Evolutionary conservation across 2,797 vertebrate genomes (phyloP).

Genomic region (Hyperoplus lanceolatus): DNA sequence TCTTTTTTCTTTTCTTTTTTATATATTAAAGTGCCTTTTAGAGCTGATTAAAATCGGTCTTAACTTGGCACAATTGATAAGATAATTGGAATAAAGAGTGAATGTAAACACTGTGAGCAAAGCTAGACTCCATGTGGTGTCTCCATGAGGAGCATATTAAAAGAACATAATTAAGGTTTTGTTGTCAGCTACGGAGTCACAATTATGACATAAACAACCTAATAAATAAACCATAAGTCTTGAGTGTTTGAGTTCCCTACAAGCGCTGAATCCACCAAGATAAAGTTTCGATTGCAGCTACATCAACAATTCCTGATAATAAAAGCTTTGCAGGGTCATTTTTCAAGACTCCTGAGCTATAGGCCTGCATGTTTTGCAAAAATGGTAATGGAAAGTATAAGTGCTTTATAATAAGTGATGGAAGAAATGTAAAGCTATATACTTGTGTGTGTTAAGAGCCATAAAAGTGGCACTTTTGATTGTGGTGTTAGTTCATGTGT

Average conservation of each 20-base stretch:
- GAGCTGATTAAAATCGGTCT: not conserved
- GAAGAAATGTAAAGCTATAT: not conserved
- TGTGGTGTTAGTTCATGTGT: not conserved
- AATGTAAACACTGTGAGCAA: not conserved
- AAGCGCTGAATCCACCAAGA: not conserved
- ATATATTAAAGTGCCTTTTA: too few species aligned
- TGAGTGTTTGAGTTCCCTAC: not conserved
- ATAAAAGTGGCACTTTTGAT: not conserved
- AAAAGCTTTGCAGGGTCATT: not conserved
- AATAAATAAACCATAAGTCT: not conserved
- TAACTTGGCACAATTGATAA: too few species aligned
- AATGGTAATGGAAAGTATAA: not conserved
- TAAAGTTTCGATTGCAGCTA: not conserved
- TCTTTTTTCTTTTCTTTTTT: too few species aligned
- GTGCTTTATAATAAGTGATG: not conserved
- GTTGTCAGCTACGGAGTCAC: not conserved
- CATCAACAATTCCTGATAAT: not conserved
- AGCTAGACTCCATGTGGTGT: conserved; percentile 1
- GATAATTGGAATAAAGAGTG: not conserved
- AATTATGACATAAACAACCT: not conserved
- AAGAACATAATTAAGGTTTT: conserved; percentile 13
- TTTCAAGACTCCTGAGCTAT: too few species aligned
- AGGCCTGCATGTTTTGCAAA: not conserved
- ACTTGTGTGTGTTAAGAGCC: not conserved
- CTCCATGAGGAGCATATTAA: conserved; percentile 3